phyloP scores from a whole-genome alignment of 1,140 invertebrate species.

The Drosophila littoralis region DNA sequence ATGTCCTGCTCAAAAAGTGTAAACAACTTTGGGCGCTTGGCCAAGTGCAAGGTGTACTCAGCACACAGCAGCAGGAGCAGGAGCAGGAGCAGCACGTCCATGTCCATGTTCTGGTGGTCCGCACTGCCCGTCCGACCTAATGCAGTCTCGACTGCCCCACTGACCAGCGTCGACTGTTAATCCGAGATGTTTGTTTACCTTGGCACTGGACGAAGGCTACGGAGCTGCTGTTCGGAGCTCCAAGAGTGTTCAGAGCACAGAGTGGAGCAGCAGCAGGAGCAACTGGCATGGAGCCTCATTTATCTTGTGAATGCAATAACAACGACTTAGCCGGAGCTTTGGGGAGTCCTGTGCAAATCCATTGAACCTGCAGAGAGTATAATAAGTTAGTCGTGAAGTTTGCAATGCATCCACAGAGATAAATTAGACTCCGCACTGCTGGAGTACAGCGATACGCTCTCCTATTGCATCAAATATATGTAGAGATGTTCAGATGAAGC shows the following conservation, averaged over 20 bases:
- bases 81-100: conserved; percentile 47
- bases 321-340: conserved; percentile 79
- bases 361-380: conserved; percentile 64
- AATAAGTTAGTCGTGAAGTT: conserved; percentile 62
- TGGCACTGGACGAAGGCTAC: conserved; percentile 51
- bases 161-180: conserved; percentile 76
- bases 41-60: conserved; percentile 75
- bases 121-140: conserved; percentile 10
- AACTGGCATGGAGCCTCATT: conserved; percentile 59
- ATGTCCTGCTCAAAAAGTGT: conserved; percentile 76
- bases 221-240: conserved; percentile 17
- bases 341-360: conserved; percentile 69
- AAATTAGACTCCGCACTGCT: conserved; percentile 42
- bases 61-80: conserved; percentile 24
- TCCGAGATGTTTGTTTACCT: conserved; percentile 83
- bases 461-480: conserved; percentile 15
- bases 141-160: conserved; percentile 44
- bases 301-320: conserved; percentile 81
- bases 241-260: not conserved
- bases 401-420: conserved; percentile 36
- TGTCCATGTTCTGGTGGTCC: conserved; percentile 10
- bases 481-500: not conserved
- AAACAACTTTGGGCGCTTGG: conserved; percentile 79
- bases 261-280: conserved; percentile 6
- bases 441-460: conserved; percentile 8